Base-by-base conservation (phyloP, 2,888 invertebrate genomes). In the Cordilura impudica region DNA sequence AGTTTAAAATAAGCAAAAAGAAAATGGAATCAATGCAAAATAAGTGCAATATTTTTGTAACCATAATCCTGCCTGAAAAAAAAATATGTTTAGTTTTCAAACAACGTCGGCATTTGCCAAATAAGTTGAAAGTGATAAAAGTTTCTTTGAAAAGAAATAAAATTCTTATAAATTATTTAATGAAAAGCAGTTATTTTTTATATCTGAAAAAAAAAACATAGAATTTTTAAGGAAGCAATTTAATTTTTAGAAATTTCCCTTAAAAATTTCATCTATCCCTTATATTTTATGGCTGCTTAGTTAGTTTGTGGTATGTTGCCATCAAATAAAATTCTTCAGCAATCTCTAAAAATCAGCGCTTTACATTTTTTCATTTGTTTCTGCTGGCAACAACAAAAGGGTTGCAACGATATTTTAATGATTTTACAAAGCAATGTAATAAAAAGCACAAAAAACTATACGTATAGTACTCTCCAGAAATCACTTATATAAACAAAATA, bases 381-480 rank as follows among this genome's bases (percentile, higher is more conserved):
- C 51, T 60, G 39, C n/a, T n/a, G n/a, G n/a, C n/a, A 39, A 51
- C 60, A 61, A 43, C 14, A 54, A 75, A 75, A 61, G 74, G 74
- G 67, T 75, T 75, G 45, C 45, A 54, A 43, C 31, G 16, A 4
- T 35, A 18, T 61, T 75, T 56, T 45, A 58, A 60, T 53, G 47
- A 51, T 58, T 65, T 70, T 51, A 49, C 10, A 18, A 69, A 76
- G 70, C 29, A 56, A 63, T 39, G 21, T 39, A 31, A 21, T 61
- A 69, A 63, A 70, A 63, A 63, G 1, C 56, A 63, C 18, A 53
- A 23, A 43, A 61, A 71, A 71, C 35, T 51, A 65, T 31, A 35
- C 19, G 0, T n/a, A n/a, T 16, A 51, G 49, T n/a, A n/a, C n/a
- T n/a, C n/a, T n/a, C n/a, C 21, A 21, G 26, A 66, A 47, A 58